These are phyloP conservation scores for Hedya salicella DNA, from an alignment of 2,888 invertebrate species.

Conservation along the genomic window DNA sequence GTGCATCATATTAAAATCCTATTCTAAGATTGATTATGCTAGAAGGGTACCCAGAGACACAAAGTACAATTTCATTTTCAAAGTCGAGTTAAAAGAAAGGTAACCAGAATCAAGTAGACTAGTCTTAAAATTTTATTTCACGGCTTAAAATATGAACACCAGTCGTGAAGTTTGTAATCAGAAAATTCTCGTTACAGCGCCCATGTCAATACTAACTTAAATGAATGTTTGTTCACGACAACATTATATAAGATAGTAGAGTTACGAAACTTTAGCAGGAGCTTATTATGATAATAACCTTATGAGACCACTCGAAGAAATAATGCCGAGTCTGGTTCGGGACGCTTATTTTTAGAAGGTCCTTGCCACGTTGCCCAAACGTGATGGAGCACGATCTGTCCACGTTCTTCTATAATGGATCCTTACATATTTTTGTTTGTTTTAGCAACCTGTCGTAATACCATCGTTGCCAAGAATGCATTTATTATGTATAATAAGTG, in stretches of 20 bases:
- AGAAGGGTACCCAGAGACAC: too few species aligned
- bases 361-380: constrained; percentile 1
- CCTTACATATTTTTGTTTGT: background rate
- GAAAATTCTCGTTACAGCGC: background rate
- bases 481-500: too few species aligned
- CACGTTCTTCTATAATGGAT: background rate
- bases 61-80: too few species aligned
- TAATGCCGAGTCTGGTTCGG: constrained; percentile 13
- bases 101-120: background rate
- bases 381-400: constrained; percentile 12
- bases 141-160: background rate
- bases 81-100: too few species aligned
- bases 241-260: background rate
- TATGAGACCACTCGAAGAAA: background rate
- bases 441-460: background rate
- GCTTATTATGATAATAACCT: background rate
- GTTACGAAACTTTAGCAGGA: background rate
- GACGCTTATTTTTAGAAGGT: background rate
- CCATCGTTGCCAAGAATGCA: background rate
- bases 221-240: background rate
- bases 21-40: too few species aligned
- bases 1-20: too few species aligned
- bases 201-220: background rate
- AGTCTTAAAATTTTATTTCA: background rate
- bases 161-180: background rate